Base-by-base conservation (phyloP, 2,113 vertebrate species). In the Rhinolophus sinicus region DNA sequence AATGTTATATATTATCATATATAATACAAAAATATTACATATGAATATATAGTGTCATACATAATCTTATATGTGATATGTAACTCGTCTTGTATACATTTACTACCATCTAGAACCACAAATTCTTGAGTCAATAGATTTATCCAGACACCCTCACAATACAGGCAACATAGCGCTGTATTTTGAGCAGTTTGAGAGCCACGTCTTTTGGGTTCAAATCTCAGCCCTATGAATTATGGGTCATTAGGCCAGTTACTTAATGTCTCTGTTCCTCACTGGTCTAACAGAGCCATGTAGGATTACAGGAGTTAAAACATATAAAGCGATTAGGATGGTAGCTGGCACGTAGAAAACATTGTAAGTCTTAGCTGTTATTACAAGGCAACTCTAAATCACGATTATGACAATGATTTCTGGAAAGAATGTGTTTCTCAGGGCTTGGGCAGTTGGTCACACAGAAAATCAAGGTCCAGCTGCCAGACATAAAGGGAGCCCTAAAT, bases 121-220 rank as follows among this genome's bases (percentile, higher is more conserved):
- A 22, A 38, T n/a, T n/a, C 38, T 75, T n/a, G 54, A 35, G 22
- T 47, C 38, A 22, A 16, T 16, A 21, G 35, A 21, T 14, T 75
- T 47, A 52, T 19, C 24, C 33, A 3, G 11, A n/a, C 18, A 28
- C 8, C n/a, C 30, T 56, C n/a, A 52, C 0, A 26, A 14, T 19
- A 3, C 1, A 5, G 85, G 24, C n/a, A 28, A 16, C 6, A 8
- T 2, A 35, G 18, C 8, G 1, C 4, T 1, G 0, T 50, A 35
- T 14, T 12, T 28, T 54, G 38, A 15, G 8, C 6, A 11, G 67
- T 16, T 69, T 9, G 3, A 2, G 19, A 24, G 81, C 24, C 52
- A 60, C 24, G 6, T 4, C 13, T 35, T 4, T 22, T 58, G 38
- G 35, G 19, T 47, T 76, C 40, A 19, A 11, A 77, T 47, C 85